Percentiles rank a stretch among this genome's conserved stretches.
These are phyloP conservation scores for Lycorma delicatula DNA, from an alignment of 1,140 invertebrate species.

Conservation along the genomic window DNA sequence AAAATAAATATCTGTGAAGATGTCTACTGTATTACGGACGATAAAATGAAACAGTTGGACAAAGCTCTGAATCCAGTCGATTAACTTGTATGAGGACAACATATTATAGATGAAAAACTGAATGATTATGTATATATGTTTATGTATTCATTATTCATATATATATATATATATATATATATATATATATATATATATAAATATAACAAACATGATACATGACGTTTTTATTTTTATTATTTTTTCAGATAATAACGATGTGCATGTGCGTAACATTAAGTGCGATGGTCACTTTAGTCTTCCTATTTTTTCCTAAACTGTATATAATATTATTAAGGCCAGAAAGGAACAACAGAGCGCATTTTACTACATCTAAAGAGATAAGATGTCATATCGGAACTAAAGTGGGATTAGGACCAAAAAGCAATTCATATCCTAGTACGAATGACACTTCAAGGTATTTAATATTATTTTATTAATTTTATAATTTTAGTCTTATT, in stretches of 20 bases:
- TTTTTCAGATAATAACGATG: slow-evolving; percentile 53
- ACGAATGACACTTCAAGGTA: slow-evolving; percentile 20
- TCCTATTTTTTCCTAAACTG: slow-evolving; percentile 71
- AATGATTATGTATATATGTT: too few relatives aligned
- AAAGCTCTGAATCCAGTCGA: too few relatives aligned
- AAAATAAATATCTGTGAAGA: too few relatives aligned
- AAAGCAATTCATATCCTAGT: slow-evolving; percentile 4
- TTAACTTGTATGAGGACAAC: too few relatives aligned
- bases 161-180: too few relatives aligned
- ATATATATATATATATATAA: too few relatives aligned
- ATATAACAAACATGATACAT: too few relatives aligned
- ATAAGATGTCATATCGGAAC: slow-evolving; percentile 71
- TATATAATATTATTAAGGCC: slow-evolving; percentile 69
- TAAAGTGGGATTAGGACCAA: slow-evolving; percentile 38
- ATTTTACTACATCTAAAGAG: slow-evolving; percentile 69
- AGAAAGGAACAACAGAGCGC: slow-evolving; percentile 66
- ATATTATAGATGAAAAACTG: too few relatives aligned
- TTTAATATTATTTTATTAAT: neutral
- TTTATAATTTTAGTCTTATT: neutral
- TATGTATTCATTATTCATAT: too few relatives aligned
- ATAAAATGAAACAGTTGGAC: too few relatives aligned
- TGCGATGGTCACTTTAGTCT: slow-evolving; percentile 63
- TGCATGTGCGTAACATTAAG: slow-evolving; percentile 62
- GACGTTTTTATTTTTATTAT: too few relatives aligned
- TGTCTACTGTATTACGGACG: too few relatives aligned